Evolutionary conservation across 2,888 invertebrate genomes (phyloP).

Genomic region (Dryococelus australis): DNA sequence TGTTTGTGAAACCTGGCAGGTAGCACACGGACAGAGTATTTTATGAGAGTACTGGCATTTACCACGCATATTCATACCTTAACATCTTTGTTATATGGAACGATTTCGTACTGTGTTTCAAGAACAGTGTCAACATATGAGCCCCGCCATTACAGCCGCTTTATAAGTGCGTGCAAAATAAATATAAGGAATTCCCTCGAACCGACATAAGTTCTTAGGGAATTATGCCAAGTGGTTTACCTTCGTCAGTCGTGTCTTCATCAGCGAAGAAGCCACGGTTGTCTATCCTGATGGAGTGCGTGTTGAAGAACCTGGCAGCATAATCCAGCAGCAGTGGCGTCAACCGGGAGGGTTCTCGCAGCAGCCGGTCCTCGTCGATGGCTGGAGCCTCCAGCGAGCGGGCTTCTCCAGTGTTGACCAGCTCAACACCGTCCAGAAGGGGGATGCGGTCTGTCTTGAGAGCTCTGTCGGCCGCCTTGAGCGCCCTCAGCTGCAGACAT

Average conservation of each 20-base stretch:
- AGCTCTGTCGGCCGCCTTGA: conserved; percentile 38
- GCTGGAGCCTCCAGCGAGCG: background rate
- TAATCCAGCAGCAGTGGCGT: conserved; percentile 52
- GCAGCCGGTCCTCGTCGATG: conserved; percentile 46
- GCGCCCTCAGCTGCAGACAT: conserved; percentile 40
- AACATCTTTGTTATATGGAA: too few relatives aligned
- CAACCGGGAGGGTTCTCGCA: conserved; percentile 47
- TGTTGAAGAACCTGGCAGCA: conserved; percentile 50
- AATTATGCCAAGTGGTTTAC: background rate
- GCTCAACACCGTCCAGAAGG: conserved; percentile 34
- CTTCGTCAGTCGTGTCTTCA: background rate
- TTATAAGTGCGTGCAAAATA: too few relatives aligned
- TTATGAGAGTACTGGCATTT: too few relatives aligned
- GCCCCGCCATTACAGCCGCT: too few relatives aligned
- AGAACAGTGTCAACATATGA: too few relatives aligned
- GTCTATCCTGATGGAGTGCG: conserved; percentile 49
- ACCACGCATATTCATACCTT: too few relatives aligned
- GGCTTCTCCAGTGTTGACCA: conserved; percentile 31
- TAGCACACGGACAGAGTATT: too few relatives aligned
- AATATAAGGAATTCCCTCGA: too few relatives aligned
- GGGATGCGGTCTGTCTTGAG: conserved; percentile 33
- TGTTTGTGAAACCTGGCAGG: too few relatives aligned
- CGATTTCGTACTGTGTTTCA: too few relatives aligned
- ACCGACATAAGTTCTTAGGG: too few relatives aligned
- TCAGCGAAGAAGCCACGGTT: conserved; percentile 34